Evolutionary conservation across 2,113 vertebrate genomes (phyloP), one percentile per base, ranked within the genome.

Genomic region (Scatophagus argus): DNA sequence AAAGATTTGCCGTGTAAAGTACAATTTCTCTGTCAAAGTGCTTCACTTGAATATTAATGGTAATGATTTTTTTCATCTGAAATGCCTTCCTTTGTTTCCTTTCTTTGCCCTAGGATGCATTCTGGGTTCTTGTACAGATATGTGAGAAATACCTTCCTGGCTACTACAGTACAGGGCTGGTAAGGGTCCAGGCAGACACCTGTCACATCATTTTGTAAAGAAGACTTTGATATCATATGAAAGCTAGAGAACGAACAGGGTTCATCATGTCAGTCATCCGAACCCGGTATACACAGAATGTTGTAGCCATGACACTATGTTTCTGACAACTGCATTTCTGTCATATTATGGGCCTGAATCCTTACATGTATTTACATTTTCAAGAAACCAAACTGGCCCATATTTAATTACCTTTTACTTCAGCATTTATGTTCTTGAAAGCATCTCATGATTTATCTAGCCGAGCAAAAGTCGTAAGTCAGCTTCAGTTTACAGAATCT

Each of bases 81-180:
- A 54, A 55, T 21, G 6, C 7, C 2, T 41, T 5, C 19, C n/a
- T 7, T 63, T 12, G 4, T 58, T 55, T 54, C 25, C 5, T 55
- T n/a, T 58, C 47, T 29, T 63, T 73, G 27, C 56, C 21, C 21
- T 29, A 95, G 95, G 94, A 96, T 90, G 95, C 95, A 3, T 96
- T 96, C 79, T 96, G 95, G 95, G 90, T 88, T 70, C 92, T 96
- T 47, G 94, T 96, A 31, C 95, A 96, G 87, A 95, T 96, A 43
- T 96, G 95, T 90, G 95, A 96, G 87, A 96, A 96, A 79, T 96
- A 96, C 75, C 92, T 96, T 60, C 95, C 95, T 54, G 95, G 95
- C 73, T 96, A 96, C 74, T 96, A 96, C 93, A 96, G 95, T n/a
- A 80, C 92, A 44, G 95, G 94, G 49, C 90, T 96, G 94, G 95